phyloP scores from a whole-genome alignment of 2,797 vertebrate species.

The Microctenopoma steveboyesi region DNA sequence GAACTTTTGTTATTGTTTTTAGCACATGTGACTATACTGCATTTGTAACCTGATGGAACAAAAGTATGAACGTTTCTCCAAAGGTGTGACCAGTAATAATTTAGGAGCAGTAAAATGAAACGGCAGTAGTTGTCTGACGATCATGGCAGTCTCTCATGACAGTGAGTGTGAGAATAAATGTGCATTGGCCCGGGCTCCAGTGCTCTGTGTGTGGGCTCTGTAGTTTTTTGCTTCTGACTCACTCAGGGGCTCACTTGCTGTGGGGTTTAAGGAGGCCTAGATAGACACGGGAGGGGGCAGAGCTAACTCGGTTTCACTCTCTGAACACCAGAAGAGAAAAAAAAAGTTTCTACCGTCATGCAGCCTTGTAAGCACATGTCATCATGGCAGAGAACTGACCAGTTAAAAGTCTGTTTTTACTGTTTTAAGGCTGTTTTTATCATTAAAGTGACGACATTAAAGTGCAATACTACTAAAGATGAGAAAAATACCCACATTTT shows the following conservation, averaged over 20 bases:
- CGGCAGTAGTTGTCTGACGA: conserved; percentile 12
- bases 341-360: conserved; percentile 44
- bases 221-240: conserved; percentile 67
- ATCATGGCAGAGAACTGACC: neutral
- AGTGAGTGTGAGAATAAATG: conserved; percentile 34
- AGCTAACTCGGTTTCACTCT: conserved; percentile 53
- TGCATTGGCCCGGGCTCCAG: conserved; percentile 32
- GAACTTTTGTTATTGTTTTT: neutral
- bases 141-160: conserved; percentile 14
- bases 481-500: neutral
- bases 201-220: conserved; percentile 82
- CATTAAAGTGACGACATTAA: no score
- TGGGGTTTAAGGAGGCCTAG: conserved; percentile 74
- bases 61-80: neutral
- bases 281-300: conserved; percentile 40
- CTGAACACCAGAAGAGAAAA: conserved; percentile 44
- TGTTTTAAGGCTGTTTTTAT: neutral
- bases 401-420: neutral
- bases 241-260: conserved; percentile 73
- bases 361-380: conserved; percentile 49
- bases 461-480: no score
- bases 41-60: neutral
- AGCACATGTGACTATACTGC: neutral
- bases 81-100: conserved; percentile 18
- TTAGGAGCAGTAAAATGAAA: conserved; percentile 13